A percentile compares a stretch with the other conserved stretches of the same genome.
phyloP scores from a whole-genome alignment of 1,140 invertebrate species.

The Eumaeus atala region DNA sequence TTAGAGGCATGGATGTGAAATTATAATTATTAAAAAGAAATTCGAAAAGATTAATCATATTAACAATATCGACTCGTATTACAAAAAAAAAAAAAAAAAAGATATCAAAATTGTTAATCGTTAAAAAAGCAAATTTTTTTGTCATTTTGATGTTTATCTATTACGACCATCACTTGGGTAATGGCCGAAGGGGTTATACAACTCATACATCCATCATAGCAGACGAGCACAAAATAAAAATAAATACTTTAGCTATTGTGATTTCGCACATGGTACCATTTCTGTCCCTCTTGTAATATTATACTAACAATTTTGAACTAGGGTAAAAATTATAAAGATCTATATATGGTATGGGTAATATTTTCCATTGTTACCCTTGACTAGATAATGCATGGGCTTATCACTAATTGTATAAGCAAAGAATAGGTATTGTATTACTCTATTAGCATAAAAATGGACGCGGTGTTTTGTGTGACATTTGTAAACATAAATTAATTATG shows the following conservation, averaged over 20 bases:
- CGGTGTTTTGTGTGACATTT: constrained; percentile 35
- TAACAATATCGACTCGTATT: no score
- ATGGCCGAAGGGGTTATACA: background rate
- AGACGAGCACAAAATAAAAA: constrained; percentile 34
- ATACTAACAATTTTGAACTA: constrained; percentile 61
- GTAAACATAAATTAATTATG: constrained; percentile 61
- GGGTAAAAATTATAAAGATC: background rate
- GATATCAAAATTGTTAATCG: constrained; percentile 24
- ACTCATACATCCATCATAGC: constrained; percentile 6
- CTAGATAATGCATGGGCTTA: constrained; percentile 72
- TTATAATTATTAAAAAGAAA: no score
- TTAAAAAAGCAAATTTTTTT: constrained; percentile 34
- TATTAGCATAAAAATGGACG: constrained; percentile 60
- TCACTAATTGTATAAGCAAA: constrained; percentile 59
- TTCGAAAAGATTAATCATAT: no score
- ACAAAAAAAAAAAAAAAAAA: no score
- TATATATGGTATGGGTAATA: constrained; percentile 46
- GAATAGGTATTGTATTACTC: constrained; percentile 65
- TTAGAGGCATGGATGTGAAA: no score
- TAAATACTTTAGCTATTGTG: constrained; percentile 57
- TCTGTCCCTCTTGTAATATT: constrained; percentile 64
- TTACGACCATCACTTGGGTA: constrained; percentile 18
- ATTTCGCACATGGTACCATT: constrained; percentile 63
- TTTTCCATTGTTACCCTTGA: constrained; percentile 57
- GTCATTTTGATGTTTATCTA: constrained; percentile 1